A percentile compares a stretch with the other conserved stretches of the same genome.
phyloP scores from a whole-genome alignment of 2,797 vertebrate genomes.

The Enteromius fasciolatus region DNA sequence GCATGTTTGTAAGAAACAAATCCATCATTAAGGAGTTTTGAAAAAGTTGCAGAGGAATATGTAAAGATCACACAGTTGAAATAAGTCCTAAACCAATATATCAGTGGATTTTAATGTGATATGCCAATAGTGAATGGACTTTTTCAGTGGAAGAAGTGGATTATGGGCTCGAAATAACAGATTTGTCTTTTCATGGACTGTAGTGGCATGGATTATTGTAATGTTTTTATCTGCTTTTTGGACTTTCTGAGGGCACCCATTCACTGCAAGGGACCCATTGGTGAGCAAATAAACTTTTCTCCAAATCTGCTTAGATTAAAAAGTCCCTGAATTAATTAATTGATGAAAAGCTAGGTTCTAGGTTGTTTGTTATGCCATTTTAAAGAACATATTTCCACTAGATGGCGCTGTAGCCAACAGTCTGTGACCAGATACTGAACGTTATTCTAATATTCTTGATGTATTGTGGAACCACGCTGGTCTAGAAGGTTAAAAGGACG shows the following conservation, averaged over 20 bases:
- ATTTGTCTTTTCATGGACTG: not conserved
- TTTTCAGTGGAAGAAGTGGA: not conserved
- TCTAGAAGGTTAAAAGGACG: slow-evolving; percentile 41
- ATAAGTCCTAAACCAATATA: no score
- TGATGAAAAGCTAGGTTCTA: not conserved
- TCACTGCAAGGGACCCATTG: not conserved
- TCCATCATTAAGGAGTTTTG: not conserved
- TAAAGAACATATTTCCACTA: not conserved
- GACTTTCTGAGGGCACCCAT: not conserved
- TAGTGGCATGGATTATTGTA: no score
- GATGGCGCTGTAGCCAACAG: not conserved
- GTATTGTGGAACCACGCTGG: not conserved
- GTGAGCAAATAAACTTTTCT: not conserved
- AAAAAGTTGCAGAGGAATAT: not conserved
- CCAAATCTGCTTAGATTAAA: not conserved
- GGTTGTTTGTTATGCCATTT: not conserved
- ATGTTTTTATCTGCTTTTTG: not conserved
- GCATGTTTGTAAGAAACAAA: not conserved
- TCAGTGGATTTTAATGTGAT: not conserved
- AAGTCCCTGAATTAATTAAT: not conserved
- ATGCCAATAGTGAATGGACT: not conserved
- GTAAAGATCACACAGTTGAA: no score
- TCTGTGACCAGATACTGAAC: not conserved
- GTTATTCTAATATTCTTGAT: not conserved
- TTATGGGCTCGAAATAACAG: not conserved